Conservation (phyloP, 1,140 invertebrate species). For the Helicoverpa zea region DNA sequence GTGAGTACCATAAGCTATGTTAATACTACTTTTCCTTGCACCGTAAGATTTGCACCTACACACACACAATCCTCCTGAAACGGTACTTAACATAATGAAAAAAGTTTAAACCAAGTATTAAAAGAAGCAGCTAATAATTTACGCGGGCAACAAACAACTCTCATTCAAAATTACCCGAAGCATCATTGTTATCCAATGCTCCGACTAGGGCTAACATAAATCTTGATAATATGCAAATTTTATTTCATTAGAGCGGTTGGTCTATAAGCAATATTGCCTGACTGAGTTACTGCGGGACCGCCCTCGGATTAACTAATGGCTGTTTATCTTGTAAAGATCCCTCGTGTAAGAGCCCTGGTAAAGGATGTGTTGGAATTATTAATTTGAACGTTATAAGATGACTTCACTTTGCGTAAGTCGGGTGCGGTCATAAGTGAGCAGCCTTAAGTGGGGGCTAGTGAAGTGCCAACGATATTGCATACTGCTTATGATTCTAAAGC, state of each 20-base stretch:
- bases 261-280: constrained; percentile 80
- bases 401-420: constrained; percentile 42
- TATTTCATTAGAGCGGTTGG: constrained; percentile 85
- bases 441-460: constrained; percentile 17
- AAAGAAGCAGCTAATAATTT: constrained; percentile 49
- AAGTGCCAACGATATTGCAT: neutral
- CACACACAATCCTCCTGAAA: constrained; percentile 5
- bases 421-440: neutral
- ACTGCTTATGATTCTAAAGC: neutral
- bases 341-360: constrained; percentile 63
- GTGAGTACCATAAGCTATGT: neutral
- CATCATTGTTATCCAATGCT: constrained; percentile 79
- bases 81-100: constrained; percentile 34
- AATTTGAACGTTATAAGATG: constrained; percentile 62
- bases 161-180: constrained; percentile 55
- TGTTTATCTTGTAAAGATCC: constrained; percentile 83
- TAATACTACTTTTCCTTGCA: constrained; percentile 12
- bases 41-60: neutral
- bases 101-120: constrained; percentile 45
- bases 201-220: constrained; percentile 72
- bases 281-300: constrained; percentile 77
- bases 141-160: constrained; percentile 54
- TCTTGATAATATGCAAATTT: constrained; percentile 85
- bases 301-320: constrained; percentile 84
- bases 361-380: constrained; percentile 72